phyloP scores from a whole-genome alignment of 2,888 invertebrate genomes.

The Gerris lacustris region DNA sequence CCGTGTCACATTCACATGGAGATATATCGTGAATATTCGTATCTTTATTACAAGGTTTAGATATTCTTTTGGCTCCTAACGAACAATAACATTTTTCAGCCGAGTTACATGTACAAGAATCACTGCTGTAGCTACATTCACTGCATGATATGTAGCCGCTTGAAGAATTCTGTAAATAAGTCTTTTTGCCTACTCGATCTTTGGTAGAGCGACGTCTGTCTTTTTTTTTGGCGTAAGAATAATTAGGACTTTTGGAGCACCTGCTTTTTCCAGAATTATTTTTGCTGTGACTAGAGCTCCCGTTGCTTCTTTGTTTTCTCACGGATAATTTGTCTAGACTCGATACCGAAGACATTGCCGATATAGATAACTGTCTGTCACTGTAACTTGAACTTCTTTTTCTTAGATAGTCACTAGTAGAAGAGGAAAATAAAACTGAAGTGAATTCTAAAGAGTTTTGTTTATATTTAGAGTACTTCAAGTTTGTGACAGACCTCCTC shows the following conservation, averaged over 20 bases:
- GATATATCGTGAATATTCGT: slow-evolving; percentile 10
- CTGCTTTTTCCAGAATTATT: not conserved
- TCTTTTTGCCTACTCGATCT: not conserved
- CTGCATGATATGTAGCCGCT: slow-evolving; percentile 72
- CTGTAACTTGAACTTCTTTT: slow-evolving; percentile 11
- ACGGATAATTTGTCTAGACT: not conserved
- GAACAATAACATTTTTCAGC: slow-evolving; percentile 81
- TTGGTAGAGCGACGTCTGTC: not conserved
- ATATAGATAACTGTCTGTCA: slow-evolving; percentile 13
- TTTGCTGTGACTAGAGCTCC: not conserved
- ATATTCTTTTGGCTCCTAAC: slow-evolving; percentile 38
- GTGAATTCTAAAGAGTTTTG: slow-evolving; percentile 36
- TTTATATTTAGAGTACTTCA: slow-evolving; percentile 22
- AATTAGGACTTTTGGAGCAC: not conserved
- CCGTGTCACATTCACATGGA: slow-evolving; percentile 65
- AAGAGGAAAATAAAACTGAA: slow-evolving; percentile 38
- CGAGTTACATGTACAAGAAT: slow-evolving; percentile 61
- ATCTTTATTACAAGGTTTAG: slow-evolving; percentile 5
- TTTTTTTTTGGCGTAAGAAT: not conserved
- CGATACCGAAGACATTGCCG: slow-evolving; percentile 9
- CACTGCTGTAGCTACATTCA: slow-evolving; percentile 74
- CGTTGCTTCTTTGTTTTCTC: not conserved
- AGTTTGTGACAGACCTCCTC: slow-evolving; percentile 40
- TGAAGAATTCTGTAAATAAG: slow-evolving; percentile 39
- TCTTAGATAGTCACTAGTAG: slow-evolving; percentile 8